Evolutionary conservation across 2,888 invertebrate genomes (phyloP), one percentile per base, ranked within the genome.

Genomic region (Actias luna): DNA sequence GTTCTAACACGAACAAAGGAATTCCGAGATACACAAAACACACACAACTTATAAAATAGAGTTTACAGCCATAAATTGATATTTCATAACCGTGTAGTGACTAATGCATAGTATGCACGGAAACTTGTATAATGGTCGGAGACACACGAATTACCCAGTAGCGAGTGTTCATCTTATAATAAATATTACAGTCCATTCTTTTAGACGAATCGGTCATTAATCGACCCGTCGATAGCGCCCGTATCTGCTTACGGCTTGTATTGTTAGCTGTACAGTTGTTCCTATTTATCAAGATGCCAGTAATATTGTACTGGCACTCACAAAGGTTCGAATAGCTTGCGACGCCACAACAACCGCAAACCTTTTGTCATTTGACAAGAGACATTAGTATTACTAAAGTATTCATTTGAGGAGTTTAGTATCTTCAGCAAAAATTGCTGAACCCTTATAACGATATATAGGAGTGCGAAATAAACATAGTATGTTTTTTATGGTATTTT

Each of bases 141-240:
- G 88, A 89, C 90, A 89, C 83, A 88, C 87, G 89, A 88, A 90
- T 91, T 88, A 86, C 85, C 88, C 92, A 79, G 92, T 92, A 92
- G 92, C 92, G 80, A 77, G 65, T 81, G 82, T 85, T 88, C 91
- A 92, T 92, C 92, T 87, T 90, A 92, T 92, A 90, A 92, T 91
- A 92, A 92, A 92, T 92, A 92, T 92, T 90, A 87, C 87, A 82
- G 87, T 84, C 89, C 89, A 91, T 92, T 92, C 92, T 92, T 92
- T 92, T 92, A 89, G 89, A 87, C 85, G 88, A 86, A 88, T 82
- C 85, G 82, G 89, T 89, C 92, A 92, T 92, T 92, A 92, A 92
- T 92, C 89, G 87, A 87, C 80, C 71, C 84, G 85, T 87, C 88
- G 92, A 92, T 92, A 88, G 84, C 81, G 86, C 79, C 77, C 84